Conservation (phyloP, 2,113 vertebrate genomes). For the Leptobrachium ailaonicum region DNA sequence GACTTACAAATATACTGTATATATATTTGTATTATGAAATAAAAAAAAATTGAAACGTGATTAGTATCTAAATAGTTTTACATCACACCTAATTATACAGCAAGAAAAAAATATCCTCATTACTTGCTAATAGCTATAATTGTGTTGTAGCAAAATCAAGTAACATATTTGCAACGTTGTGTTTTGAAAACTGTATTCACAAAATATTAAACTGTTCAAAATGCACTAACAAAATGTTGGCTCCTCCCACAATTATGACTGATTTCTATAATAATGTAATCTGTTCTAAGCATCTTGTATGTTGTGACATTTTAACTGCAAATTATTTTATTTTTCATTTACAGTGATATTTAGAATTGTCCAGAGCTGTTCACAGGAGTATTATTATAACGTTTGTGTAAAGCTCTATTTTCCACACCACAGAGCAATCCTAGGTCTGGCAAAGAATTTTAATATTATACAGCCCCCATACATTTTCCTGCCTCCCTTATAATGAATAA, state of each 20-base stretch:
- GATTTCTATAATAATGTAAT: background rate
- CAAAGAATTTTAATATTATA: conserved; percentile 39
- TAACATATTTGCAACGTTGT: no score
- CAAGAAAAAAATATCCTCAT: no score
- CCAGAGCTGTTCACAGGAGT: background rate
- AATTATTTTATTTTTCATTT: conserved; percentile 25
- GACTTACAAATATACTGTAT: no score
- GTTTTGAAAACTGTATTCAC: background rate
- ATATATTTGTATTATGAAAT: no score
- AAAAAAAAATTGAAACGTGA: no score
- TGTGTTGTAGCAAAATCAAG: no score
- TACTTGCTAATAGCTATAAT: no score
- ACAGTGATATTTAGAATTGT: background rate
- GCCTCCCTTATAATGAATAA: conserved; percentile 47
- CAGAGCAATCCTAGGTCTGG: conserved; percentile 31
- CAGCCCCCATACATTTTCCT: conserved; percentile 39
- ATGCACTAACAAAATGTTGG: background rate
- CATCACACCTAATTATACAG: no score
- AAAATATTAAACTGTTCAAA: background rate
- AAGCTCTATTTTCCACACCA: conserved; percentile 43
- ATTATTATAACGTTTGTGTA: conserved; percentile 33
- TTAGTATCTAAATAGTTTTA: no score
- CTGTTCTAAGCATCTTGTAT: background rate
- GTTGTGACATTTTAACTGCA: conserved; percentile 23
- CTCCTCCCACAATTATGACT: no score